Conservation (phyloP, 1,140 invertebrate genomes). For the Sesamia nonagrioides region DNA sequence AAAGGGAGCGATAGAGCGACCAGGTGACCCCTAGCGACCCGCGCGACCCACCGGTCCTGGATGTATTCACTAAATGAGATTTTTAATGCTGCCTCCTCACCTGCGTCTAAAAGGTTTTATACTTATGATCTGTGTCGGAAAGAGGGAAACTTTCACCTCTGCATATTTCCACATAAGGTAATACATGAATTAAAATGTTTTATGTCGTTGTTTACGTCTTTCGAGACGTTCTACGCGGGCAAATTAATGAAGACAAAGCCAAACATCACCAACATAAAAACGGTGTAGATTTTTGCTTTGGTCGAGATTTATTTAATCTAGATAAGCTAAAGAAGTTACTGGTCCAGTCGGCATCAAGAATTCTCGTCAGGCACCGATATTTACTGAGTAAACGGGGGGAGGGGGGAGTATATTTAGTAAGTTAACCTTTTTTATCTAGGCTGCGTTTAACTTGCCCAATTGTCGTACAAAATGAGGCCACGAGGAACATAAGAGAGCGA, state of each 20-base stretch:
- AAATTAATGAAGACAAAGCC: constrained; percentile 29
- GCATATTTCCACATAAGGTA: background rate
- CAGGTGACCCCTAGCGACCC: background rate
- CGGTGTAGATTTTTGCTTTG: background rate
- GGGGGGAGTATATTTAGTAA: constrained; percentile 36
- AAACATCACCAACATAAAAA: background rate
- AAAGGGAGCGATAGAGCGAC: constrained; percentile 1
- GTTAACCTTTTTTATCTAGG: constrained; percentile 51
- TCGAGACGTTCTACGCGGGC: background rate
- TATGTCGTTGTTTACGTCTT: background rate
- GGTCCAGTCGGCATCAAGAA: constrained; percentile 44
- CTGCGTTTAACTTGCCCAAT: constrained; percentile 44
- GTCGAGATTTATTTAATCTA: constrained; percentile 38
- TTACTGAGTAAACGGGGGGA: constrained; percentile 37
- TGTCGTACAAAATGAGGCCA: constrained; percentile 41
- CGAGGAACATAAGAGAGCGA: constrained; percentile 22
- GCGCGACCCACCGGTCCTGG: constrained; percentile 6
- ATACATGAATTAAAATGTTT: constrained; percentile 2
- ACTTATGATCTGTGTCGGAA: constrained; percentile 25
- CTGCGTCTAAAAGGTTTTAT: constrained; percentile 39
- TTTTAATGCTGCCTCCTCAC: constrained; percentile 34
- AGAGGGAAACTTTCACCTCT: constrained; percentile 20
- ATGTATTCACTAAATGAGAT: constrained; percentile 40
- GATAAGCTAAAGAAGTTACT: constrained; percentile 41
- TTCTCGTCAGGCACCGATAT: constrained; percentile 47